Conservation (phyloP, 1,140 invertebrate species). For the Calliopsis andreniformis region DNA sequence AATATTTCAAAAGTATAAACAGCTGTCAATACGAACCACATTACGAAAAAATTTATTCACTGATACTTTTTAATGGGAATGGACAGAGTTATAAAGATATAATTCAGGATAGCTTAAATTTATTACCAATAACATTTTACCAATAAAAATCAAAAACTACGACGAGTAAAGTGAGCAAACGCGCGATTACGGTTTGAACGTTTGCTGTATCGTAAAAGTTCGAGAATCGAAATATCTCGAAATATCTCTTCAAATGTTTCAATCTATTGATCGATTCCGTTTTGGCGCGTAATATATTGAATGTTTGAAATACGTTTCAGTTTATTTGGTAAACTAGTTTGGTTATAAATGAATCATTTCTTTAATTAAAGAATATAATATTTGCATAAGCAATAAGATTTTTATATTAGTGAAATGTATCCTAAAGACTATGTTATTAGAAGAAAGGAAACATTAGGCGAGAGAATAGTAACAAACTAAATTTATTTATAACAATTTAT, state of each 20-base stretch:
- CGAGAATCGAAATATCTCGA: conserved; percentile 18
- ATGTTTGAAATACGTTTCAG: background rate
- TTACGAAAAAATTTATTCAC: conserved; percentile 51
- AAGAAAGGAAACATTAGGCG: no score
- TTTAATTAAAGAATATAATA: background rate
- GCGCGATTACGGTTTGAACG: conserved; percentile 19
- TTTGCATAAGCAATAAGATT: background rate
- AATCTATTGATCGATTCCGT: background rate
- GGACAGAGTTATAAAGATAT: background rate
- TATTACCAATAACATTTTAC: conserved; percentile 24
- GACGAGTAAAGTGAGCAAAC: background rate
- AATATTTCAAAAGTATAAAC: conserved; percentile 62
- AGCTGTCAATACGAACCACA: conserved; percentile 62
- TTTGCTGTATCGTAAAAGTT: background rate
- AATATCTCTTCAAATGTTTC: conserved; percentile 7
- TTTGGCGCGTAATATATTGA: background rate
- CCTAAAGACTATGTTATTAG: background rate
- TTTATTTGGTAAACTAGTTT: no score
- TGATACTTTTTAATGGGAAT: conserved; percentile 36
- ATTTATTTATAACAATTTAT: background rate
- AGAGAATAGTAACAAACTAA: no score
- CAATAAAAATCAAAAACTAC: conserved; percentile 30
- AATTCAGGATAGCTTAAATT: conserved; percentile 12
- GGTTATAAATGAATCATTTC: background rate
- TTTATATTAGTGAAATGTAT: background rate